Evolutionary conservation across 30 jellyfish, hydroid and myxozoan species (phyloP), one percentile per base, ranked within the genome.

Genomic region (Chrysaora quinquecirrha): DNA sequence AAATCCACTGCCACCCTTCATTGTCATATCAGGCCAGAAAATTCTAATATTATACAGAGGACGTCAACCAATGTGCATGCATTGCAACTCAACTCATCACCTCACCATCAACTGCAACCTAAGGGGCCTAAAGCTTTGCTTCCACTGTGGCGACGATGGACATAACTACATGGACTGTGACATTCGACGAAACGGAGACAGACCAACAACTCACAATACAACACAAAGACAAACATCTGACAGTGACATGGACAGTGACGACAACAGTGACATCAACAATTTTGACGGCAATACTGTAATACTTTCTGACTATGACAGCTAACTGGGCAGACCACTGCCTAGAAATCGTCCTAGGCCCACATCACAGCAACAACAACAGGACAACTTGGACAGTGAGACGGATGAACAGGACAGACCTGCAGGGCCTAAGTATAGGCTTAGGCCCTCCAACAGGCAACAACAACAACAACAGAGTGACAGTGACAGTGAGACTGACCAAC

Each of bases 401-500:
- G n/a, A n/a, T n/a, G n/a, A n/a, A n/a, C n/a, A n/a, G n/a, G n/a
- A n/a, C n/a, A n/a, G n/a, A n/a, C n/a, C n/a, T n/a, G n/a, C n/a
- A n/a, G n/a, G n/a, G n/a, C n/a, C n/a, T n/a, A 43, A 43, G 58
- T 6, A 43, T 16, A 43, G 58, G 16, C 58, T 43, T 43, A 43
- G 58, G 58, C 58, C 58, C 58, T 43, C 16, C 9, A 9, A 43
- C 16, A 43, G 12, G 9, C 12, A 43, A 43, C 58, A 43, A 16
- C 58, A 43, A 43, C 58, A 43, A 43, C 58, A 43, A 43, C 58
- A 43, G n/a, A n/a, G n/a, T n/a, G n/a, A n/a, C n/a, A n/a, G n/a
- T n/a, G n/a, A n/a, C n/a, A n/a, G n/a, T n/a, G n/a, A n/a, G n/a
- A n/a, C n/a, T n/a, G n/a, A n/a, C n/a, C n/a, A n/a, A n/a, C n/a